Conservation (phyloP, 2,797 vertebrate genomes). For the Graptemys geographica region DNA sequence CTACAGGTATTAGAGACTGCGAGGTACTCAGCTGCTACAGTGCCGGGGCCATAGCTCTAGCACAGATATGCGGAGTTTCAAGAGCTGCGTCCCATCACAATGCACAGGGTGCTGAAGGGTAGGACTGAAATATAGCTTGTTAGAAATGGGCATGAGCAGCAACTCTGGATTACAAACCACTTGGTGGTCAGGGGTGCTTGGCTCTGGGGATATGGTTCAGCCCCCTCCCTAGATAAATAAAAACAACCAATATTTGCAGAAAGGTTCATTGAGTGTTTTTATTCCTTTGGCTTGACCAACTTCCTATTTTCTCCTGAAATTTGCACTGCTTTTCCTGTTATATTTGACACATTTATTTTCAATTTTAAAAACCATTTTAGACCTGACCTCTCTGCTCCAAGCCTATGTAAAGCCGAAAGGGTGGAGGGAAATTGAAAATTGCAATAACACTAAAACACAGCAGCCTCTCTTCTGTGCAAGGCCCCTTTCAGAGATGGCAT, state of each 20-base stretch:
- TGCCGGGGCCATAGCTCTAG: not conserved
- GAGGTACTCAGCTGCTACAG: not conserved
- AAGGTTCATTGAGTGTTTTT: not conserved
- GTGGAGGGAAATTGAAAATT: conserved; percentile 14
- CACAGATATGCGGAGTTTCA: not conserved
- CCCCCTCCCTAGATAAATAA: not conserved
- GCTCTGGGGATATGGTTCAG: not conserved
- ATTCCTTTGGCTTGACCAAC: not conserved
- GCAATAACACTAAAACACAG: not conserved
- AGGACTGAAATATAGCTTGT: not conserved
- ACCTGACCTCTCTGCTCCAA: not conserved
- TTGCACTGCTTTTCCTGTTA: not conserved
- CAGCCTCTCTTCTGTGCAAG: not conserved
- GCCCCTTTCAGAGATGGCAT: not conserved
- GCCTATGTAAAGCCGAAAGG: not conserved
- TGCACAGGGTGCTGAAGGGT: not conserved
- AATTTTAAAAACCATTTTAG: not conserved
- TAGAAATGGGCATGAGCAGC: not conserved
- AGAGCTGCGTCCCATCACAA: not conserved
- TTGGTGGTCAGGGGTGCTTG: not conserved
- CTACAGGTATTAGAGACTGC: not conserved
- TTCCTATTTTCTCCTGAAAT: not conserved
- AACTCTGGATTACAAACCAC: not conserved
- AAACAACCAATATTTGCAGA: not conserved
- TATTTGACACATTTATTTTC: not conserved